Base-by-base conservation (phyloP, 2,113 vertebrate species). In the Halcyon malimbica region DNA sequence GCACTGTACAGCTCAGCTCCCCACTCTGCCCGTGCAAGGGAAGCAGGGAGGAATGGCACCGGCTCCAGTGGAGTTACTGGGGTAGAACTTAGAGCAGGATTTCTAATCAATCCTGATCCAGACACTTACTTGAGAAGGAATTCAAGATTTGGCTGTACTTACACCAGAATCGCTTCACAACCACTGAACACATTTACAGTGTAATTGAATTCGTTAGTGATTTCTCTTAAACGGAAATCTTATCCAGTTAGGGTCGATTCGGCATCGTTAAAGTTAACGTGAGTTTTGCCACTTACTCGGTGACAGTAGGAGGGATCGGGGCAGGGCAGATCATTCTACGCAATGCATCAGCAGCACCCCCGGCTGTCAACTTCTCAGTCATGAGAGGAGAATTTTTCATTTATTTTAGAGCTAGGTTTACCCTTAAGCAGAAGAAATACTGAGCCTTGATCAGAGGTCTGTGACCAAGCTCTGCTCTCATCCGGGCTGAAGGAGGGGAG, bases 211-310 rank as follows among this genome's bases (percentile, higher is more conserved):
- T 90, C 71, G 46, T 44, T 68, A 28, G 73, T 37, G 86, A 95
- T 78, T 96, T 95, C 76, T 94, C 88, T 95, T 96, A 73, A 93
- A 95, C 83, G 76, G 48, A 95, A 94, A 94, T 70, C 50, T 92
- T 90, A 78, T 37, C 69, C 83, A 41, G 82, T 75, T 68, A 73
- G 44, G 77, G 73, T 82, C 16, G 1, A 93, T 87, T 75, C 80
- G 31, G 17, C 77, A 68, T 76, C 44, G 11, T 88, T 89, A 63
- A 79, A 95, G 65, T 79, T 87, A 91, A 90, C 20, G 24, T 56
- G 39, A 93, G 65, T 54, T 96, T 92, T 85, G 86, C 6, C 77
- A 54, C 91, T 83, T 81, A 42, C 31, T 59, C n/a, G 31, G 60
- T 37, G 73, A 57, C 86, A 87, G 60, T 3, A 67, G 35, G 51